Base-by-base conservation (phyloP, 2,888 invertebrate species). In the Holacanthella duospinosa region DNA sequence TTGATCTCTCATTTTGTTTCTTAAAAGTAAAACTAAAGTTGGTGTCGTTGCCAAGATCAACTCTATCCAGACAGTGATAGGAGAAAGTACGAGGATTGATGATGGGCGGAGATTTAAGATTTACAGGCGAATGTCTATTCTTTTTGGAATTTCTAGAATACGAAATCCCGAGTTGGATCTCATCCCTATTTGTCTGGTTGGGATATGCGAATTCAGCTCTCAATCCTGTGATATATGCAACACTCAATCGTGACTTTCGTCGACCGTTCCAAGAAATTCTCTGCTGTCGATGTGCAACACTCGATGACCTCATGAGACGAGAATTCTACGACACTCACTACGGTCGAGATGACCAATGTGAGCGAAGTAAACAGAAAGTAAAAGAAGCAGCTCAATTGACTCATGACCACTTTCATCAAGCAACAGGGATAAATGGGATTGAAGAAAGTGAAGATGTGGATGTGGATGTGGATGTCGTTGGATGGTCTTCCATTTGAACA, bases 141-240 rank as follows among this genome's bases (percentile, higher is more conserved):
- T 36, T 16, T 12, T 36, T 36, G 9, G 6, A 36, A 12, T 12
- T 36, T 36, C 36, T 36, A 36, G 36, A 36, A 6, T 36, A 36
- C 29, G 74, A 79, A 57, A 85, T 88, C 48, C 87, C 92, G 27
- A 84, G 85, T 60, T 86, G 86, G 62, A 80, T 93, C 55, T 86
- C 88, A 63, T 89, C 88, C 55, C 79, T 91, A 64, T 92, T 93
- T 78, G 82, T 92, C 66, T 93, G 93, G 93, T 81, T 93, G 71
- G 95, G 95, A 69, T 96, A 94, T 78, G 86, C 92, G 74, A 96
- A 96, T 79, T 93, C 93, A 75, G 84, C 94, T 75, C 83, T 95
- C 71, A 96, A 96, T 78, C 96, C 95, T 1, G 88, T 95, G 68
- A 96, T 96, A 73, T 96, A 96, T 78, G 95, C 94, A 2, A 93